Conservation (phyloP, 2,797 vertebrate species). For the Bovichtus diacanthus region DNA sequence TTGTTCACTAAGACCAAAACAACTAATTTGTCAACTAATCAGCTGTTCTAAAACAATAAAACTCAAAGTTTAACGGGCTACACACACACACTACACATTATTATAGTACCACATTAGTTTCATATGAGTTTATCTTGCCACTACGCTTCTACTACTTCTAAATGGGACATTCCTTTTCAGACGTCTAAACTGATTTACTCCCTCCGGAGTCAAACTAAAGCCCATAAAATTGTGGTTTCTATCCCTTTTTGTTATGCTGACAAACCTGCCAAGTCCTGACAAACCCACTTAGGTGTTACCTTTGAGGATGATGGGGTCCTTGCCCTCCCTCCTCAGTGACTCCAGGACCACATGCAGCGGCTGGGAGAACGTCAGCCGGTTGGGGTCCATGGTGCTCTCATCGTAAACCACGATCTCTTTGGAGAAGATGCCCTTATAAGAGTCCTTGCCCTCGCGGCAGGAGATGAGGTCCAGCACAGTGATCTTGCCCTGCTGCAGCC, state of each 20-base stretch:
- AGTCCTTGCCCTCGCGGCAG: constrained; percentile 95
- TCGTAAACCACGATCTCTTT: constrained; percentile 99
- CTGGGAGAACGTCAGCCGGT: constrained; percentile 92
- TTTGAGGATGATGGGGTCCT: constrained; percentile 96
- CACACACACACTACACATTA: constrained; percentile 15
- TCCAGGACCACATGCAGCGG: constrained; percentile 95
- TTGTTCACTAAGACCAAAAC: too few species aligned
- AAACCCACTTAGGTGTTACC: constrained; percentile 82
- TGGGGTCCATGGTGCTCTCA: constrained; percentile 93
- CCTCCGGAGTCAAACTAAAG: constrained; percentile 43
- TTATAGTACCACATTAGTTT: constrained; percentile 14
- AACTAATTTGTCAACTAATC: neutral
- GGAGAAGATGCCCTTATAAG: constrained; percentile 98
- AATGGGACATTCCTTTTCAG: constrained; percentile 30
- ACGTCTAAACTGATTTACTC: constrained; percentile 42
- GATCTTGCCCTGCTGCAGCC: constrained; percentile 99
- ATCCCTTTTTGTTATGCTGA: constrained; percentile 13
- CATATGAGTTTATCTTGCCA: constrained; percentile 23
- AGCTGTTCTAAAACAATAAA: constrained; percentile 54
- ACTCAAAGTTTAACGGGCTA: constrained; percentile 38
- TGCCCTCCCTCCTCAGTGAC: constrained; percentile 97
- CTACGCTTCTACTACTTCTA: constrained; percentile 13
- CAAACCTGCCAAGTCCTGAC: neutral
- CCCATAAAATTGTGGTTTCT: constrained; percentile 39
- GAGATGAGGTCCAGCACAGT: constrained; percentile 98